These are phyloP conservation scores for Scelioninae gen. 2 DNA, from an alignment of 2,888 invertebrate species.

Conservation along the genomic window DNA sequence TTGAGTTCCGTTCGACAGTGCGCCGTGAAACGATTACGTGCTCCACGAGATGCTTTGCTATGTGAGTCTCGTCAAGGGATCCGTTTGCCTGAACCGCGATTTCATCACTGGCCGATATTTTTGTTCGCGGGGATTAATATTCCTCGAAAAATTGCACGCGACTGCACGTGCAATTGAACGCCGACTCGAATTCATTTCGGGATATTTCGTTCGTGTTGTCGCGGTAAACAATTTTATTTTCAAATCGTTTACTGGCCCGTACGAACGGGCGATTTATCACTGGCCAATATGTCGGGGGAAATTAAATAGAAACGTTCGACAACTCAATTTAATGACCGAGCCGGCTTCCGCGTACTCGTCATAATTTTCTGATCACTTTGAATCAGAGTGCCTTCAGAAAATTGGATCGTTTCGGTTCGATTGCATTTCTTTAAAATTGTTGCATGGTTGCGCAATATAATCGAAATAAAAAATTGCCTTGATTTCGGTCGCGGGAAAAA, in stretches of 20 bases:
- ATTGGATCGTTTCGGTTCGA: not conserved
- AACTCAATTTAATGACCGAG: not conserved
- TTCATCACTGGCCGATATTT: slow-evolving; percentile 2
- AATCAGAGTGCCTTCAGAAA: not conserved
- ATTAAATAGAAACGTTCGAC: slow-evolving; percentile 22
- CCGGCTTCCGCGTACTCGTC: not conserved
- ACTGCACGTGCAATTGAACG: not conserved
- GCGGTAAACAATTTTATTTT: slow-evolving; percentile 1
- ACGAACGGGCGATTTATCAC: not conserved
- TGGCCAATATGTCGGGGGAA: too few relatives aligned
- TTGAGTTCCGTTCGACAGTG: slow-evolving; percentile 5
- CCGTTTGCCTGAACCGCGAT: slow-evolving; percentile 4
- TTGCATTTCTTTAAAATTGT: too few relatives aligned
- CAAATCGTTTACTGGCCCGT: not conserved
- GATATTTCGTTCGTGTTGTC: not conserved
- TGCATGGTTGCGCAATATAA: too few relatives aligned
- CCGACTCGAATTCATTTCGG: not conserved
- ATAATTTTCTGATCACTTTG: slow-evolving; percentile 6
- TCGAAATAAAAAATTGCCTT: too few relatives aligned
- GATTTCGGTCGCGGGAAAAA: too few relatives aligned
- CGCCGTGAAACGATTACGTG: slow-evolving; percentile 31
- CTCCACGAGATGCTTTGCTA: slow-evolving; percentile 48
- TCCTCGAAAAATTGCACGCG: too few relatives aligned
- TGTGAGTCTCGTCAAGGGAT: slow-evolving; percentile 34
- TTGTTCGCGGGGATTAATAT: not conserved